Evolutionary conservation across 2,113 vertebrate genomes (phyloP), one percentile per base, ranked within the genome.

Genomic region (Callospermophilus lateralis): DNA sequence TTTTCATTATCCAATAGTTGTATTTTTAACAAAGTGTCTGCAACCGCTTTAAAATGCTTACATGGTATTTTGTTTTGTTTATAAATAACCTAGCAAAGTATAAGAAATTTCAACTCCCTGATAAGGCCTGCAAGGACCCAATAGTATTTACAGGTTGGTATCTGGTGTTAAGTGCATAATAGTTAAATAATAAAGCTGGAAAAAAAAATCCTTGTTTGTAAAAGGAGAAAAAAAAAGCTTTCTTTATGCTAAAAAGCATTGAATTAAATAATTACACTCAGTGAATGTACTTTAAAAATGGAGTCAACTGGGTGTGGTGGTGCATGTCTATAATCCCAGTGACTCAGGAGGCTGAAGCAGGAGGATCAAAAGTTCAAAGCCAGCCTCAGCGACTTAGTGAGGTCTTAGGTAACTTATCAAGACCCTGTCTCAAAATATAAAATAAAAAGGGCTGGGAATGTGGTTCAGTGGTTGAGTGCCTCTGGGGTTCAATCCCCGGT

Each of bases 91-190:
- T 88, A 95, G 93, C 96, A 89, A 97, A 96, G 79, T 90, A 89
- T 83, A 94, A 94, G 96, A 97, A 98, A 90, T 96, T 85, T 95
- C 94, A 96, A 87, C 87, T 98, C 97, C 97, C 97, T 70, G 70
- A 97, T 58, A 97, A 78, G 97, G 87, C 79, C 81, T 95, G 42
- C 89, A 97, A 97, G 89, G 76, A 89, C 76, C 87, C 48, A 58
- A 77, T 17, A 67, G 39, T 53, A 90, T 98, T 97, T 97, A 97
- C 58, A 98, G n/a, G 22, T 92, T 97, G 88, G 7, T 91, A 86
- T 91, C 77, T 96, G 79, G n/a, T 97, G 37, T 96, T 98, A 61
- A n/a, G 89, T 90, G 68, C 61, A 96, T 83, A 93, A 84, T 84
- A 84, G 78, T 78, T 93, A 96, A 78, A 53, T 92, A 90, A 91